Conservation (phyloP, 2,113 vertebrate genomes). For the Emydocephalus ijimae region DNA sequence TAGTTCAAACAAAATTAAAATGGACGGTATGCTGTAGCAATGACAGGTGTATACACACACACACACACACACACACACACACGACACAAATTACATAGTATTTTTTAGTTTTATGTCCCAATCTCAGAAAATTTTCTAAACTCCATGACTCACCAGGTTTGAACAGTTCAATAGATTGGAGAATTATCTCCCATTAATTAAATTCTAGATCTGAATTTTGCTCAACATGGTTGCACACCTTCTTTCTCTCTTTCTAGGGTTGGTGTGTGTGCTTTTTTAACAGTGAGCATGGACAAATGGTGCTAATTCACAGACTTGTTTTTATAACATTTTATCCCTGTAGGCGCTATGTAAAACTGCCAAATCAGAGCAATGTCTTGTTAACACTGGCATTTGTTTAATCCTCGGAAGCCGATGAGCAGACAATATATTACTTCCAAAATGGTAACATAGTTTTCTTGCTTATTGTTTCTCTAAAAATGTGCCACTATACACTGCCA, state of each 20-base stretch:
- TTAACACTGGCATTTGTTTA: slow-evolving; percentile 18
- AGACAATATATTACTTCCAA: slow-evolving; percentile 10
- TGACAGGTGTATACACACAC: background rate
- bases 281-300: background rate
- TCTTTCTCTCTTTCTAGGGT: background rate
- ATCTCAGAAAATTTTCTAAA: background rate
- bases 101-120: background rate
- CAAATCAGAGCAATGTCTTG: slow-evolving; percentile 30
- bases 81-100: background rate
- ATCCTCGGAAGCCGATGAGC: slow-evolving; percentile 21
- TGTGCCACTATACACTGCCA: background rate
- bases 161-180: background rate
- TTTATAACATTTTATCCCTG: slow-evolving; percentile 15
- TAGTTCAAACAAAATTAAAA: background rate
- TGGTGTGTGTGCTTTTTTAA: background rate
- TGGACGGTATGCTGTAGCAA: background rate
- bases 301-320: background rate
- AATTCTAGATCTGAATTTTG: slow-evolving; percentile 14
- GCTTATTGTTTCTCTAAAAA: slow-evolving; percentile 15
- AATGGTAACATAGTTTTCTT: slow-evolving; percentile 6
- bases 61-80: too few relatives aligned
- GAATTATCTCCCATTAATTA: background rate
- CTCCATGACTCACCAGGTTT: background rate
- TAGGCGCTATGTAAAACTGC: slow-evolving; percentile 15
- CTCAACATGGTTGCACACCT: background rate